Evolutionary conservation across 1,140 invertebrate genomes (phyloP).

Genomic region (Atta cephalotes): DNA sequence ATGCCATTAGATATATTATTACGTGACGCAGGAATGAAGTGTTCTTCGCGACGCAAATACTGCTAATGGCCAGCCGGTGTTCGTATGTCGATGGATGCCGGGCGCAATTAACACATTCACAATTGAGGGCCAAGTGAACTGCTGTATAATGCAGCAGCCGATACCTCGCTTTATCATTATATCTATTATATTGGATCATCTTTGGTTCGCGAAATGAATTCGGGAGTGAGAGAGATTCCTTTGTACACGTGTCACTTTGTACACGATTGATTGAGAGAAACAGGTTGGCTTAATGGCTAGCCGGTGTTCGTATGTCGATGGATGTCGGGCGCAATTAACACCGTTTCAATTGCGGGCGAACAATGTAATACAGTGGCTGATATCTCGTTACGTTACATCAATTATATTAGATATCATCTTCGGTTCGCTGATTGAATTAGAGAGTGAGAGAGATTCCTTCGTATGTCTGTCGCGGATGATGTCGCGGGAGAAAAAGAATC

Average conservation of each 20-base stretch:
- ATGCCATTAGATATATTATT: slow-evolving; percentile 61
- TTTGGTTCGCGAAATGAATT: neutral
- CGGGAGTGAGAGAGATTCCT: neutral
- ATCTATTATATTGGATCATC: neutral
- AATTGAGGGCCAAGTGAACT: neutral
- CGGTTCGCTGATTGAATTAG: neutral
- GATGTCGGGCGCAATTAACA: neutral
- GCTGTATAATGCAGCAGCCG: neutral
- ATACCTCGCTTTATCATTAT: neutral
- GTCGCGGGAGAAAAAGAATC: neutral
- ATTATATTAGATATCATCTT: neutral
- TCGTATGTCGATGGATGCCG: slow-evolving; percentile 14
- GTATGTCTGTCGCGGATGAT: neutral
- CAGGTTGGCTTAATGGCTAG: slow-evolving; percentile 26
- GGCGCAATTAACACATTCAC: slow-evolving; percentile 32
- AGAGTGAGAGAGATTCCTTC: neutral
- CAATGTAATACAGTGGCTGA: neutral
- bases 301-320: slow-evolving; percentile 22
- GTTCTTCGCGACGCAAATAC: slow-evolving; percentile 56
- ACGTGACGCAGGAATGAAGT: slow-evolving; percentile 47
- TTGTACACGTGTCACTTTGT: neutral
- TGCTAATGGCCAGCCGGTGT: slow-evolving; percentile 40
- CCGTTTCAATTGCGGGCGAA: slow-evolving; percentile 22
- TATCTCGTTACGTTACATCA: neutral
- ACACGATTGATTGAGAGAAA: neutral